phyloP scores from a whole-genome alignment of 2,888 invertebrate genomes.

The Stomorhina lunata region DNA sequence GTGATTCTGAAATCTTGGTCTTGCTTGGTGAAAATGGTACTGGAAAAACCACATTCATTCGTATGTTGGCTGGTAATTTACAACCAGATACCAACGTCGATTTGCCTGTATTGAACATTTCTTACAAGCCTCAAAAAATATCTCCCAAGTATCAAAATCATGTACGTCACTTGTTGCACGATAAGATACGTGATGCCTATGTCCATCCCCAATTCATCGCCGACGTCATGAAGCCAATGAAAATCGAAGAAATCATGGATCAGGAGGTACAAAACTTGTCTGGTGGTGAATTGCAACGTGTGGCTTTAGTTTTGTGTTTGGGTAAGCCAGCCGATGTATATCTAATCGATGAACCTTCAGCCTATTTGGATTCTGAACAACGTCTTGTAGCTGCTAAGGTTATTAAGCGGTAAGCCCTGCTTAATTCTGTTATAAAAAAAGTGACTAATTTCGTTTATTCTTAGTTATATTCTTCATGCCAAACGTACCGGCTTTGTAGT shows the following conservation, averaged over 20 bases:
- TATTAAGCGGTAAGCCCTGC: constrained; percentile 93
- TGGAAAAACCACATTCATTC: constrained; percentile 99
- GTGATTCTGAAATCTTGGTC: constrained; percentile 99
- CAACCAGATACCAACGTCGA: constrained; percentile 89
- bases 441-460: background rate
- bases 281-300: constrained; percentile 99
- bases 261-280: constrained; percentile 99
- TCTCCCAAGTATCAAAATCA: constrained; percentile 97
- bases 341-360: constrained; percentile 98
- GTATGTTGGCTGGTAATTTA: constrained; percentile 98
- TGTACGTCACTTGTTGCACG: constrained; percentile 95
- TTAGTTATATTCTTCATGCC: constrained; percentile 96
- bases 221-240: constrained; percentile 99
- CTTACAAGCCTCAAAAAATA: constrained; percentile 99
- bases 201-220: constrained; percentile 98
- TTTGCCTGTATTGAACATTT: constrained; percentile 94
- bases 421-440: background rate
- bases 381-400: constrained; percentile 99
- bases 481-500: constrained; percentile 99
- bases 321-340: constrained; percentile 99
- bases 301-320: constrained; percentile 96
- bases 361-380: constrained; percentile 99
- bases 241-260: constrained; percentile 98
- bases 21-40: constrained; percentile 98
- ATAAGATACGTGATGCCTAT: constrained; percentile 98